Base-by-base conservation (phyloP, 2,888 invertebrate species). In the Chaitophorus viminalis region DNA sequence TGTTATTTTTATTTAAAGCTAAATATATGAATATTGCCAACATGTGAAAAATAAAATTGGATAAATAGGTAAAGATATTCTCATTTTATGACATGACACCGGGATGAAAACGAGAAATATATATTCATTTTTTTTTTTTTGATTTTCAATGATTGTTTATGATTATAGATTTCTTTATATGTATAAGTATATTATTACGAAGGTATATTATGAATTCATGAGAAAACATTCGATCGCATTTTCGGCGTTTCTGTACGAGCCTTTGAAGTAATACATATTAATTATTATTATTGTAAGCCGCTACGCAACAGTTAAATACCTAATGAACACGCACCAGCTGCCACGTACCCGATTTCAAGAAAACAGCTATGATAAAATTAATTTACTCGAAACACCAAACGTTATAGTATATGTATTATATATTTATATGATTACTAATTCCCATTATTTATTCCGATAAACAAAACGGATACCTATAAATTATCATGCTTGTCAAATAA, bases 261-360 rank as follows among this genome's bases (percentile, higher is more conserved):
- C 29, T 81, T 68, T 70, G 68, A 31, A 70, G 31, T 46, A 70
- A 46, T 21, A 25, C 3, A 79, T 46, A 82, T 70, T 68, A 82
- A 70, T 68, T 25, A 82, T 68, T 33, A 82, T 82, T 82, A 82
- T 82, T 82, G 4, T 68, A 81, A 81, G 39, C 46, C 14, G 1
- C 14, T 52, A 76, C 1, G 11, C 46, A 54, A 25, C 33, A 21
- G 52, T 54, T 77, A 52, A 31, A 77, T 77, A 77, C 52, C 52
- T 21, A 54, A 54, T 33, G 21, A 8, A 31, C 54, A 14, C 46
- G 46, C 11, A 46, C 21, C 21, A 11, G 17, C 11, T 31, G 52
- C 54, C 54, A 4, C 21, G 21, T 6, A 25, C 60, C 31, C 21
- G 21, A 33, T 77, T 77, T 77, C 25, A 31, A 29, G 54, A 77